Evolutionary conservation across 2,113 vertebrate species (phyloP).

Genomic region (Butorides virescens): DNA sequence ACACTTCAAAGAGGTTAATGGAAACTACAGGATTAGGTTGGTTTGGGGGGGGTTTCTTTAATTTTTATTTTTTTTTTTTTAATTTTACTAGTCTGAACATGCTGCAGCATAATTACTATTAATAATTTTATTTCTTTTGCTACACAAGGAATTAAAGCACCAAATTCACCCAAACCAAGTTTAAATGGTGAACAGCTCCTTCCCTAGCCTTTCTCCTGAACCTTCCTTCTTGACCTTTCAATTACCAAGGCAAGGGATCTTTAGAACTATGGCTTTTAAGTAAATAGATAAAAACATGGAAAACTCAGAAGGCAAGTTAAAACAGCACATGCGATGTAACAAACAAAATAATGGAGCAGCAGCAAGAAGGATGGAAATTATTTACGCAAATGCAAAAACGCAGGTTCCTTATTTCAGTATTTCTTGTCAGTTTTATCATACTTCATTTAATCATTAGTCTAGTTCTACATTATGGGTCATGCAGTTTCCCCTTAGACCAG

Average conservation of each 20-base stretch:
- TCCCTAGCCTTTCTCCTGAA: not conserved
- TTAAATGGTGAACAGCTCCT: not conserved
- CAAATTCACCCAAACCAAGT: not conserved
- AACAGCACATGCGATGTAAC: not conserved
- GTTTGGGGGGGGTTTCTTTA: not conserved
- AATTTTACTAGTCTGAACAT: not conserved
- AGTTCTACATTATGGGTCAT: not conserved
- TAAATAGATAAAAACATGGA: not conserved
- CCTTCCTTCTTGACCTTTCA: not conserved
- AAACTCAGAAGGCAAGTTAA: not conserved
- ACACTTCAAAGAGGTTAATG: not conserved
- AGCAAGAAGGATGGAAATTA: not conserved
- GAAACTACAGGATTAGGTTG: not conserved
- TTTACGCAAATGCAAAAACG: not conserved
- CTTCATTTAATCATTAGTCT: not conserved
- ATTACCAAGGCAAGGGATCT: not conserved
- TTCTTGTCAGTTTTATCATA: not conserved
- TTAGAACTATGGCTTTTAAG: not conserved
- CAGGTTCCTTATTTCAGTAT: not conserved
- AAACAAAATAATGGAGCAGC: not conserved
- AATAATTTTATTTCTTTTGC: not conserved
- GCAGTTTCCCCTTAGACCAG: not conserved
- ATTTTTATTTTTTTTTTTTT: not conserved
- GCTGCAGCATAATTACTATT: not conserved
- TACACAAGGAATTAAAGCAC: fast-evolving